Evolutionary conservation across 2,113 vertebrate species (phyloP).

Genomic region (Coregonus clupeaformis): DNA sequence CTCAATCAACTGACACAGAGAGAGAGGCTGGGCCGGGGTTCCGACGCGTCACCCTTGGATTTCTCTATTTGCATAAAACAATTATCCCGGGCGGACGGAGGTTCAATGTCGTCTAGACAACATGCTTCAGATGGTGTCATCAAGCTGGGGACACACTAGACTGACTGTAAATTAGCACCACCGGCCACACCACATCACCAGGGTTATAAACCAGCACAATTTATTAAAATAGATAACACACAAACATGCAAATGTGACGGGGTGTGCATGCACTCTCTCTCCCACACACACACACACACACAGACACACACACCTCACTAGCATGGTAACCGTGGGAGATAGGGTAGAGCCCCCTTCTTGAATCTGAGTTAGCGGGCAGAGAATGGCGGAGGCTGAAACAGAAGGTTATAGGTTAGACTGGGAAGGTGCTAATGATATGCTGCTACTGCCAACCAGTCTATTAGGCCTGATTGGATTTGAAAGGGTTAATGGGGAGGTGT

Average conservation of each 20-base stretch:
- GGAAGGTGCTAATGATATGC: not conserved
- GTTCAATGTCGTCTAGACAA: slow-evolving; percentile 91
- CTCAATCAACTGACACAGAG: slow-evolving; percentile 66
- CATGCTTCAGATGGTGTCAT: slow-evolving; percentile 84
- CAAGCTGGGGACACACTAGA: slow-evolving; percentile 82
- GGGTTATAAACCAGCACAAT: slow-evolving; percentile 91
- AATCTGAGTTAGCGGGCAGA: slow-evolving; percentile 82
- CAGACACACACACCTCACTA: slow-evolving; percentile 64
- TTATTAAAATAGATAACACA: slow-evolving; percentile 90
- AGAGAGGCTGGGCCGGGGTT: slow-evolving; percentile 20
- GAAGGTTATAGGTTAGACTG: not conserved
- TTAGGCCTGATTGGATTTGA: not conserved
- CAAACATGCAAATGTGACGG: slow-evolving; percentile 82
- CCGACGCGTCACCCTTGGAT: slow-evolving; percentile 73
- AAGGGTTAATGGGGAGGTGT: not conserved
- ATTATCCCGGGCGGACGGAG: slow-evolving; percentile 80
- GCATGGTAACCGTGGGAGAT: slow-evolving; percentile 87
- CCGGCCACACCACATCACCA: slow-evolving; percentile 86
- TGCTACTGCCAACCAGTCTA: not conserved
- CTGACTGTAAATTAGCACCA: slow-evolving; percentile 91
- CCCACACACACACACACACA: slow-evolving; percentile 7
- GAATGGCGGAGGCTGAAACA: slow-evolving; percentile 49
- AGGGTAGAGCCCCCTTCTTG: slow-evolving; percentile 25
- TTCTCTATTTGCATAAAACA: slow-evolving; percentile 89
- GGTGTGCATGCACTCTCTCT: slow-evolving; percentile 35